Conservation (phyloP, 2,797 vertebrate genomes). For the Poeciliopsis presidionis region DNA sequence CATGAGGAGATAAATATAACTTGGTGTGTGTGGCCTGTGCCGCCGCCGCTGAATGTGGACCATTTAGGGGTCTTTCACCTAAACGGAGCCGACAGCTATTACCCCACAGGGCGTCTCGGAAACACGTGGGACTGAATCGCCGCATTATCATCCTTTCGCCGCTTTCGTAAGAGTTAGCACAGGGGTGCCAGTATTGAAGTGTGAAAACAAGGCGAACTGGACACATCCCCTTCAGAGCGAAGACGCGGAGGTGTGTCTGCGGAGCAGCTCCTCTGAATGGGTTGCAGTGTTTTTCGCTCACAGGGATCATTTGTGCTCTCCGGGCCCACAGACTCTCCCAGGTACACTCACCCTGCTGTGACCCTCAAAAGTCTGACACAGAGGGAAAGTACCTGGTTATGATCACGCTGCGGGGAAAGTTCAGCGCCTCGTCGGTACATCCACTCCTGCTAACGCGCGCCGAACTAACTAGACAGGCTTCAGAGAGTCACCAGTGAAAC, state of each 20-base stretch:
- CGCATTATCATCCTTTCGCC: slow-evolving; percentile 41
- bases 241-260: slow-evolving; percentile 46
- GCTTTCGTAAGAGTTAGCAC: slow-evolving; percentile 36
- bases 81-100: slow-evolving; percentile 26
- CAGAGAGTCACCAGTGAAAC: background rate
- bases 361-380: slow-evolving; percentile 36
- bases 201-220: slow-evolving; percentile 34
- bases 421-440: background rate
- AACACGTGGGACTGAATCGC: background rate
- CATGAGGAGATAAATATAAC: slow-evolving; percentile 57
- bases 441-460: slow-evolving; percentile 1
- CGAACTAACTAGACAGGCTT: background rate
- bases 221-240: slow-evolving; percentile 51
- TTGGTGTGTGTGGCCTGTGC: slow-evolving; percentile 66
- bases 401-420: background rate
- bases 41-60: slow-evolving; percentile 4
- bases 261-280: slow-evolving; percentile 50
- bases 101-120: slow-evolving; percentile 49
- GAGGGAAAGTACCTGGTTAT: slow-evolving; percentile 38
- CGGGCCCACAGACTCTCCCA: slow-evolving; percentile 4
- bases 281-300: slow-evolving; percentile 41
- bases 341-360: slow-evolving; percentile 41
- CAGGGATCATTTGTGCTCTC: slow-evolving; percentile 55
- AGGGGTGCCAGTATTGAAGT: slow-evolving; percentile 20
- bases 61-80: slow-evolving; percentile 9